phyloP scores from a whole-genome alignment of 2,113 vertebrate species.

The Apus apus region DNA sequence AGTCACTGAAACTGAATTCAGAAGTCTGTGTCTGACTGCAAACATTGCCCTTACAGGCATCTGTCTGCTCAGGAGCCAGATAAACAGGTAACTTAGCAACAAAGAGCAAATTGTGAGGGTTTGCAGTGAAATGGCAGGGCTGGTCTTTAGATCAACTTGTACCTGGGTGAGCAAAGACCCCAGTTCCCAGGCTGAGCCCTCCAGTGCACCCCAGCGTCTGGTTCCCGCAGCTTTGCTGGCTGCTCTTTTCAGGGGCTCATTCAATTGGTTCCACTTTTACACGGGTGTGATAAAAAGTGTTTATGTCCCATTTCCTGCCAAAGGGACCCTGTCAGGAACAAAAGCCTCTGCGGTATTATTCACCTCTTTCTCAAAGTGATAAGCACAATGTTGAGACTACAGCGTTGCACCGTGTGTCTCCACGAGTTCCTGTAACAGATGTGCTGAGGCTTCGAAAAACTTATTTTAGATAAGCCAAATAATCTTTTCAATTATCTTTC shows the following conservation, averaged over 20 bases:
- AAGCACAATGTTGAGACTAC: background rate
- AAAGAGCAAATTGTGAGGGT: background rate
- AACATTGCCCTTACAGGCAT: rapidly evolving
- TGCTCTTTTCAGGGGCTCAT: rapidly evolving
- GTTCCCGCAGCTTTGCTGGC: rapidly evolving
- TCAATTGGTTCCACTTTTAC: rapidly evolving
- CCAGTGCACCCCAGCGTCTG: rapidly evolving
- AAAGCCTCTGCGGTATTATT: rapidly evolving
- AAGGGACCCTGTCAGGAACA: background rate
- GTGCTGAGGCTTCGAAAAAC: conserved; percentile 50
- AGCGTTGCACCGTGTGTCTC: background rate
- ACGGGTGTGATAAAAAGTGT: rapidly evolving
- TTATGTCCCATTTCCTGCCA: background rate
- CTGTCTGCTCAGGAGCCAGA: background rate
- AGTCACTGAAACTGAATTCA: rapidly evolving
- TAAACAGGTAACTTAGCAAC: background rate
- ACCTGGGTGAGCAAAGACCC: background rate
- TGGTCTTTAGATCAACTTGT: rapidly evolving
- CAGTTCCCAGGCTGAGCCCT: rapidly evolving
- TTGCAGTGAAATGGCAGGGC: background rate
- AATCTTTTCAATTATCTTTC: conserved; percentile 71
- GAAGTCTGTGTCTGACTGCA: background rate
- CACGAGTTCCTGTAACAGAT: conserved; percentile 16
- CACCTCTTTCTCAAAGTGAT: background rate
- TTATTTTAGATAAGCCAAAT: conserved; percentile 73